Evolutionary conservation across 1,140 invertebrate species (phyloP), one percentile per base, ranked within the genome.

Genomic region (Delia radicum): DNA sequence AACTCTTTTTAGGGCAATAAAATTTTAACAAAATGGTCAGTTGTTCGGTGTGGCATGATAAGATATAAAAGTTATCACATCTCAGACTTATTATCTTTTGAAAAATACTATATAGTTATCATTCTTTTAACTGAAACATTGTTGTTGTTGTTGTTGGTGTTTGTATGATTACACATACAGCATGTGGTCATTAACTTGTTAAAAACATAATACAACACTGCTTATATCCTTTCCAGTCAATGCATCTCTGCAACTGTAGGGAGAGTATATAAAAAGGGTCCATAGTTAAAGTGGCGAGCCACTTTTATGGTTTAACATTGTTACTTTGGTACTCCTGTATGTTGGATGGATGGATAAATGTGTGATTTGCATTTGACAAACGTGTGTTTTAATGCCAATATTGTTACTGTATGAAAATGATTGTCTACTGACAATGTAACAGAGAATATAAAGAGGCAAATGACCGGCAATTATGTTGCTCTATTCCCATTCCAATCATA

Each of bases 331-430:
- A 8, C 48, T 42, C 37, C 37, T 42, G n/a, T 55, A 4, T 5
- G n/a, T 55, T 55, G 3, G 2, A 21, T 21, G 24, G 3, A 7
- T 5, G 48, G n/a, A 55, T 55, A 21, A 55, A 21, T 7, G 5
- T 55, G 24, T 55, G 48, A 55, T 55, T 55, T 55, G 48, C 48
- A 55, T 55, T 55, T 55, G 48, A 55, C 48, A 55, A 55, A 55
- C 48, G 48, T 55, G 48, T 55, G 48, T 55, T 21, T 55, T 55
- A 55, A 55, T 55, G 71, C 31, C 37, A 46, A n/a, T 73, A 21
- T 42, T 24, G 71, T 73, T 73, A 8, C n/a, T 55, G 48, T 10
- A 55, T 15, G 18, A 55, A 21, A 55, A 55, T 55, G 48, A 55
- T 55, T 18, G n/a, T 55, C 48, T 55, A 24, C 48, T 55, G 48